Evolutionary conservation across 2,888 invertebrate species (phyloP).

Genomic region (Lithophane semibrunnea): DNA sequence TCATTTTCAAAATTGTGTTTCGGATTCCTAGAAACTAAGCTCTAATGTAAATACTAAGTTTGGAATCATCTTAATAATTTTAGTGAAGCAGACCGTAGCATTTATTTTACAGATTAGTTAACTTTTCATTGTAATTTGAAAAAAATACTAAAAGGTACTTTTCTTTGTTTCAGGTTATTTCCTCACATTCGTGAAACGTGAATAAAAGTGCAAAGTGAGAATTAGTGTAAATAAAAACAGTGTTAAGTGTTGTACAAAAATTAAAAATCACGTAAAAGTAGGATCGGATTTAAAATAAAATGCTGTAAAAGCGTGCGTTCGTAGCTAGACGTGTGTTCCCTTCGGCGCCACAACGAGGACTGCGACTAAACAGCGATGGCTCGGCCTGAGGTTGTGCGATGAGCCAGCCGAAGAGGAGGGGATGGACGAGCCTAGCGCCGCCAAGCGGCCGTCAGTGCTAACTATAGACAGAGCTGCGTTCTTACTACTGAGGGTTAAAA

Average conservation of each 20-base stretch:
- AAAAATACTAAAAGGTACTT: neutral
- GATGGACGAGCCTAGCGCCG: slow-evolving; percentile 87
- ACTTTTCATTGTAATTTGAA: neutral
- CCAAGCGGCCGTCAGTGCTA: slow-evolving; percentile 92
- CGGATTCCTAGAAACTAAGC: neutral
- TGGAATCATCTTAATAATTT: neutral
- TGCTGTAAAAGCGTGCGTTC: slow-evolving; percentile 56
- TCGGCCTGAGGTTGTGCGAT: slow-evolving; percentile 90
- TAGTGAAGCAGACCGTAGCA: neutral
- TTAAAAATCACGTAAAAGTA: slow-evolving; percentile 5
- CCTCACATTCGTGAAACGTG: neutral
- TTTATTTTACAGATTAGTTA: neutral
- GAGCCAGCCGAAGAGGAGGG: slow-evolving; percentile 84
- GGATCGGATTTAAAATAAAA: slow-evolving; percentile 33
- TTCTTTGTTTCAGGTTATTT: slow-evolving; percentile 62
- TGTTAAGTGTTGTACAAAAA: slow-evolving; percentile 42
- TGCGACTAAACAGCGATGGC: slow-evolving; percentile 87
- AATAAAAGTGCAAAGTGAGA: slow-evolving; percentile 30
- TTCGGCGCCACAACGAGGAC: slow-evolving; percentile 81
- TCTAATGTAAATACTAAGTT: neutral
- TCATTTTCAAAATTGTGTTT: neutral
- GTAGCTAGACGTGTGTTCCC: slow-evolving; percentile 63
- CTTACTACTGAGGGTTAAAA: slow-evolving; percentile 95
- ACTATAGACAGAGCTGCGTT: slow-evolving; percentile 97
- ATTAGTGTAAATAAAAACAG: slow-evolving; percentile 34